A percentile compares a stretch with the other conserved stretches of the same genome.
Conservation (phyloP, 2,113 vertebrate genomes). For the Calypte anna region DNA sequence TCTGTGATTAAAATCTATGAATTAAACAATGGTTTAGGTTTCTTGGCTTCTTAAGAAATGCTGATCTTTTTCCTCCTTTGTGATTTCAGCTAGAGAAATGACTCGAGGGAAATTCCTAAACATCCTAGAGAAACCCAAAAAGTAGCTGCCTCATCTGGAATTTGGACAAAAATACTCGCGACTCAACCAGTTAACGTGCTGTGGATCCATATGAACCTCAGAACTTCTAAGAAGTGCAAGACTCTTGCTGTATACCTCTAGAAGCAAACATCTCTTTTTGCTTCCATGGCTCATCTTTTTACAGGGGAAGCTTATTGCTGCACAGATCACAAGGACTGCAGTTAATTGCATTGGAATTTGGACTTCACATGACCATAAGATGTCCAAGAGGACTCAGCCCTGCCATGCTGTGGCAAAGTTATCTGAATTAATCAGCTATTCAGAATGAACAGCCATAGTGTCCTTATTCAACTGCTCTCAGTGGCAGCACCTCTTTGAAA, state of each 20-base stretch:
- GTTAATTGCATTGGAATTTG: background rate
- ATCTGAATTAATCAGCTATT: background rate
- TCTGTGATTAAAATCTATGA: background rate
- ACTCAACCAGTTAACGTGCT: background rate
- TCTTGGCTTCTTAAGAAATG: background rate
- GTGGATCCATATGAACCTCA: background rate
- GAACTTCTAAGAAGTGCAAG: constrained; percentile 39
- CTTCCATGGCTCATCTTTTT: constrained; percentile 17
- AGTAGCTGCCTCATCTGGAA: constrained; percentile 73
- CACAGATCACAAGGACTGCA: background rate
- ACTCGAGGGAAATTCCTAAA: constrained; percentile 98
- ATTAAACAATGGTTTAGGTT: background rate
- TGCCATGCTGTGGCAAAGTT: background rate
- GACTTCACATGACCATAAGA: background rate
- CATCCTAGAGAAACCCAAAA: constrained; percentile 96
- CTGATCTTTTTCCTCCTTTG: constrained; percentile 38
- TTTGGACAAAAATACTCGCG: background rate
- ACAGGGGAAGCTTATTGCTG: background rate
- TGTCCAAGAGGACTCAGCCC: background rate
- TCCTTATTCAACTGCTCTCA: background rate
- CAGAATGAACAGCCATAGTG: background rate
- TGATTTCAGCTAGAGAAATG: constrained; percentile 96
- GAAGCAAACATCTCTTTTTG: constrained; percentile 16
- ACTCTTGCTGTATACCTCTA: background rate
- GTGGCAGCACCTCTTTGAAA: background rate